Percentiles rank a stretch among this genome's conserved stretches.
Evolutionary conservation across 2,797 vertebrate species (phyloP).

Genomic region (Anomalospiza imberbis): DNA sequence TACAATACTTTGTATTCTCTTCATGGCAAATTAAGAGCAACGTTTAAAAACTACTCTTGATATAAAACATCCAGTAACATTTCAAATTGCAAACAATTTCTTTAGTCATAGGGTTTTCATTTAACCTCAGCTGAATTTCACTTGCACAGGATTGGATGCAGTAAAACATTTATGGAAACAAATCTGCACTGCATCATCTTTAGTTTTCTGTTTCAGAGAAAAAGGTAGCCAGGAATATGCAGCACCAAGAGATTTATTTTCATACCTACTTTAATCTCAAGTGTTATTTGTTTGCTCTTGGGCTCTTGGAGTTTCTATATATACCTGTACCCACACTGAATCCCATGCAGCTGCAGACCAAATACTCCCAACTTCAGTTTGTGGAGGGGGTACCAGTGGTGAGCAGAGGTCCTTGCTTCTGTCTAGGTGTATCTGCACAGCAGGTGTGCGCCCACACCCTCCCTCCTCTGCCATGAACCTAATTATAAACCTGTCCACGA

Average conservation of each 20-base stretch:
- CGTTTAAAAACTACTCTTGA: not conserved
- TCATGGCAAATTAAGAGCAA: not conserved
- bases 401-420: not conserved
- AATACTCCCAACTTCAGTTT: not conserved
- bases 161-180: not conserved
- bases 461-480: not conserved
- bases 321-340: not conserved
- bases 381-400: not conserved
- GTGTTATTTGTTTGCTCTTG: not conserved
- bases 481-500: not conserved
- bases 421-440: not conserved
- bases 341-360: accelerated
- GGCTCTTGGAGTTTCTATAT: not conserved
- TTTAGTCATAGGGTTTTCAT: not conserved
- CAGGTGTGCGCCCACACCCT: not conserved
- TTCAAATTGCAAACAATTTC: not conserved
- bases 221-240: not conserved
- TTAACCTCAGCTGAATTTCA: not conserved
- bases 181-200: not conserved
- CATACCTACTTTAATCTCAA: not conserved
- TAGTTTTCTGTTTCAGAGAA: not conserved
- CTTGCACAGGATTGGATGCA: not conserved
- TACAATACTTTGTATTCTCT: not conserved
- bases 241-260: not conserved
- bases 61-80: not conserved